A percentile compares a stretch with the other conserved stretches of the same genome.
phyloP scores from a whole-genome alignment of 1,140 invertebrate species.

The Luehdorfia chinensis region DNA sequence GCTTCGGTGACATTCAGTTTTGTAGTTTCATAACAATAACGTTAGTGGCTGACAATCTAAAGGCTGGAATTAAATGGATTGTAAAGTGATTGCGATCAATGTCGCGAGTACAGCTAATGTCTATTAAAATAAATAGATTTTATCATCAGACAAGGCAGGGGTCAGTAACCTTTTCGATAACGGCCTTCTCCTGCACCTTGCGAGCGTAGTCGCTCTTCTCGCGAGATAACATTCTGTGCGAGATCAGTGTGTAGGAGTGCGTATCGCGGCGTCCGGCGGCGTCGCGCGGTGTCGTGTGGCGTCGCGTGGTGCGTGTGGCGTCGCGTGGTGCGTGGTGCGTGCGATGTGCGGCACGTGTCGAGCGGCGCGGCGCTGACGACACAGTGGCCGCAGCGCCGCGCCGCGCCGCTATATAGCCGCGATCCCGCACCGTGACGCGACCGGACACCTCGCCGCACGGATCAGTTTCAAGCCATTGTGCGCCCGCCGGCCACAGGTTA shows the following conservation, averaged over 20 bases:
- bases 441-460: constrained; percentile 10
- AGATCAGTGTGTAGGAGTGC: neutral
- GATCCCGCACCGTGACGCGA: constrained; percentile 5
- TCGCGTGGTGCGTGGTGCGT: constrained; percentile 3
- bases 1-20: no score
- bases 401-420: constrained; percentile 16
- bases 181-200: constrained; percentile 43
- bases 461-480: constrained; percentile 18
- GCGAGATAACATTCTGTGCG: constrained; percentile 32
- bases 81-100: no score
- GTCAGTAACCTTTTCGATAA: constrained; percentile 52
- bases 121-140: no score
- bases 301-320: neutral
- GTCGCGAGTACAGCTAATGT: no score
- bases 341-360: constrained; percentile 12
- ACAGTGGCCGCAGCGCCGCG: constrained; percentile 21
- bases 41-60: no score
- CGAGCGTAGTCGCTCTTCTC: constrained; percentile 42
- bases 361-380: constrained; percentile 20
- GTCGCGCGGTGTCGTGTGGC: neutral
- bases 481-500: constrained; percentile 2
- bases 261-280: neutral
- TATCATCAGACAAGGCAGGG: no score
- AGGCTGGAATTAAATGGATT: no score
- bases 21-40: no score